Conservation (phyloP, 2,113 vertebrate species). For the Amphiprion percula region DNA sequence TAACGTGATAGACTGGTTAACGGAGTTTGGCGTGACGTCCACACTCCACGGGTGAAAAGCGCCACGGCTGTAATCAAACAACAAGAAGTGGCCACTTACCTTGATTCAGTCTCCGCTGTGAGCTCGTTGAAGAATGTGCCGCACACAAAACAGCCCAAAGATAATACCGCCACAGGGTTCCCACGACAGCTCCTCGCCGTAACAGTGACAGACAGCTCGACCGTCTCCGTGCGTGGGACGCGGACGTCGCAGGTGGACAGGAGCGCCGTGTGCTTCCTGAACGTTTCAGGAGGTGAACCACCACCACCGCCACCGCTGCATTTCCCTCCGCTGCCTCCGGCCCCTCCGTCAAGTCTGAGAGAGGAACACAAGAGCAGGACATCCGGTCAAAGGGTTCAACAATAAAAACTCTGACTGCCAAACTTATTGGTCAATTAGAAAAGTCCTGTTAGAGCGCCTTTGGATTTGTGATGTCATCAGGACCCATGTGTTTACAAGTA, state of each 20-base stretch:
- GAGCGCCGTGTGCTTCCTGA: conserved; percentile 72
- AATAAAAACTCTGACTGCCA: conserved; percentile 42
- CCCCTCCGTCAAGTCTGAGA: neutral
- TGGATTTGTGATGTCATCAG: no score
- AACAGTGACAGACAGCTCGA: neutral
- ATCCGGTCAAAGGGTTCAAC: conserved; percentile 28
- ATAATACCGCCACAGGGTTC: neutral
- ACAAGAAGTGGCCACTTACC: conserved; percentile 50
- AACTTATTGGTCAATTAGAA: no score
- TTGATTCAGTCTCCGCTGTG: conserved; percentile 15
- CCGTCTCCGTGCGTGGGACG: conserved; percentile 15
- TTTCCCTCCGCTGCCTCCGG: conserved; percentile 30
- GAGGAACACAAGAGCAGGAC: neutral
- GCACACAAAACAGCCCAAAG: conserved; percentile 12
- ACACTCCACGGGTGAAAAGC: no score
- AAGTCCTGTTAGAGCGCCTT: no score
- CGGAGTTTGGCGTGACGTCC: no score
- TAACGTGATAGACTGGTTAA: no score
- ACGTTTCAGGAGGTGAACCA: conserved; percentile 68
- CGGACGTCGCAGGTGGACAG: conserved; percentile 50
- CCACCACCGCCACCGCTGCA: conserved; percentile 3
- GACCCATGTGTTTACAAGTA: no score
- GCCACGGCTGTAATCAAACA: no score
- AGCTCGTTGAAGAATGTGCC: conserved; percentile 1
- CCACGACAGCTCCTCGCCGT: neutral